Conservation (phyloP, 2,888 invertebrate genomes). For the Chrysomela aeneicollis region DNA sequence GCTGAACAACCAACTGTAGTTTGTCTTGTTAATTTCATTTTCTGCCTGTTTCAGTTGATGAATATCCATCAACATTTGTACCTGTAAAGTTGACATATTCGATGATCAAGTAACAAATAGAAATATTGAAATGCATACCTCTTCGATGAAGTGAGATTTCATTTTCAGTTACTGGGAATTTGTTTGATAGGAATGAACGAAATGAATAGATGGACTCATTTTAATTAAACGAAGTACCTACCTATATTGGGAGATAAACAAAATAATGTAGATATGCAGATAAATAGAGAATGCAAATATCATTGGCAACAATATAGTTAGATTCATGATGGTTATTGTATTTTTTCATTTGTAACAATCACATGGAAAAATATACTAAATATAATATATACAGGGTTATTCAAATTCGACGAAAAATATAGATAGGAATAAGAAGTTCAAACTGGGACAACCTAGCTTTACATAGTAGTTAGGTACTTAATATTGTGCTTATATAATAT, state of each 20-base stretch:
- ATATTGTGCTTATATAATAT: no score
- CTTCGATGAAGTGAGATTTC: constrained; percentile 46
- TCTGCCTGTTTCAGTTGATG: constrained; percentile 51
- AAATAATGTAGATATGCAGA: not conserved
- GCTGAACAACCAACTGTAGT: constrained; percentile 54
- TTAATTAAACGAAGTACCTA: not conserved
- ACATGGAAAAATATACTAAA: no score
- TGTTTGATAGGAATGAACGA: not conserved
- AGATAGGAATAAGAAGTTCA: no score
- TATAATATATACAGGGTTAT: no score
- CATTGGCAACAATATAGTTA: not conserved
- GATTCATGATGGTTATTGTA: no score
- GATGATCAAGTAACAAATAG: not conserved
- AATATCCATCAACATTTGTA: constrained; percentile 54
- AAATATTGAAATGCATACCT: constrained; percentile 33
- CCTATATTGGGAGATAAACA: not conserved
- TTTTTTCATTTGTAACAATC: no score
- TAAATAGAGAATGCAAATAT: not conserved
- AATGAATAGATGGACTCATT: not conserved
- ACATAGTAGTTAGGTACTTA: no score
- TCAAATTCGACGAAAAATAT: no score
- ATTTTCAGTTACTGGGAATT: constrained; percentile 24
- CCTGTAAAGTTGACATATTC: constrained; percentile 40
- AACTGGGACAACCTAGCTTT: no score
- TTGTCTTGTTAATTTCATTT: constrained; percentile 44